Percentiles rank a stretch among this genome's conserved stretches.
These are phyloP conservation scores for Watsonalla binaria DNA, from an alignment of 2,888 invertebrate genomes.

Conservation along the genomic window DNA sequence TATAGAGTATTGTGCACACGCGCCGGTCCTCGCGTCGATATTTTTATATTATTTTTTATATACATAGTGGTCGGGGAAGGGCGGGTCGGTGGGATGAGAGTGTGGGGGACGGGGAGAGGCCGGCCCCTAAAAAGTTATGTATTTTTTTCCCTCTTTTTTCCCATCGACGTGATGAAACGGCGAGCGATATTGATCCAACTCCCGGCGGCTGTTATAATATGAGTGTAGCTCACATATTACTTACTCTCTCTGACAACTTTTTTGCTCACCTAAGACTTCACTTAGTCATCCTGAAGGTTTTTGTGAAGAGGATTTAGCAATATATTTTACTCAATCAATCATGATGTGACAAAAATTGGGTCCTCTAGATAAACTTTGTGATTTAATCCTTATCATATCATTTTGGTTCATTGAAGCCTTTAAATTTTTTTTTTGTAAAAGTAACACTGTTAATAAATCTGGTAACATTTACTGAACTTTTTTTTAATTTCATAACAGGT, in stretches of 20 bases:
- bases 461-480: no score
- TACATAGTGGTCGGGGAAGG: conserved; percentile 41
- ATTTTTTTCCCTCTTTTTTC: conserved; percentile 77
- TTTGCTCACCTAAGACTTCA: not conserved
- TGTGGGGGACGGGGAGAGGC: conserved; percentile 39
- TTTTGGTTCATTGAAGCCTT: no score
- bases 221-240: conserved; percentile 16
- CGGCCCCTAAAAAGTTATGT: conserved; percentile 78
- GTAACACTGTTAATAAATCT: no score
- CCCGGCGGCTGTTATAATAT: conserved; percentile 32
- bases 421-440: no score
- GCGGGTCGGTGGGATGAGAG: conserved; percentile 17
- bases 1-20: conserved; percentile 66
- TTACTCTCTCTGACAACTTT: conserved; percentile 10
- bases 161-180: conserved; percentile 74
- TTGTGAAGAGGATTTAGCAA: not conserved
- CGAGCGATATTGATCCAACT: conserved; percentile 69
- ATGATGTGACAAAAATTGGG: not conserved
- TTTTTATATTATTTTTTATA: conserved; percentile 58
- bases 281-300: not conserved
- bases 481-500: no score
- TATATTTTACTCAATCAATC: not conserved
- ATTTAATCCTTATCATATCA: no score
- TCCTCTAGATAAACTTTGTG: no score
- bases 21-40: conserved; percentile 53